These are phyloP conservation scores for Pseudobourletiella spinata DNA, from an alignment of 1,140 invertebrate genomes.

Conservation along the genomic window DNA sequence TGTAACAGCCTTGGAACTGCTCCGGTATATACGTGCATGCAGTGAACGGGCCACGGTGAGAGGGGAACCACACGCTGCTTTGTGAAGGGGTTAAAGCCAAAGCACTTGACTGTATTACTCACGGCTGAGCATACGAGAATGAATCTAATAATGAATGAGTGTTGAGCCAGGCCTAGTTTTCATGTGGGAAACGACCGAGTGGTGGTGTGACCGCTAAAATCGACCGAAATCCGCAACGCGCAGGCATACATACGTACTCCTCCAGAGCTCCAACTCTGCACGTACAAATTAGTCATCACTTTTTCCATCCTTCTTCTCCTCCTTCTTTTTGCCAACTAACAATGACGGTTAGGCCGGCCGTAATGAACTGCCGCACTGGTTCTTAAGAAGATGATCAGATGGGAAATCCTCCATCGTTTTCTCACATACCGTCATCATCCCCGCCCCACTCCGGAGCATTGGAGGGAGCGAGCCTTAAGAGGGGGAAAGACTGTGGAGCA, in stretches of 20 bases:
- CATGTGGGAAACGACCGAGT: constrained; percentile 2
- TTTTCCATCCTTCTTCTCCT: neutral
- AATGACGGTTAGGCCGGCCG: neutral
- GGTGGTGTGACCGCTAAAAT: neutral
- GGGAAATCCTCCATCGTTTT: neutral
- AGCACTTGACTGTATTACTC: constrained; percentile 1
- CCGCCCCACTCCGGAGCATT: neutral
- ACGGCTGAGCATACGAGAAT: neutral
- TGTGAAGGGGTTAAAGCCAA: constrained; percentile 2
- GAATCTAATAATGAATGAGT: constrained; percentile 2
- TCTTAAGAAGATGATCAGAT: neutral
- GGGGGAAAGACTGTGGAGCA: neutral
- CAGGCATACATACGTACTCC: neutral
- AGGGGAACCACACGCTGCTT: too few species aligned
- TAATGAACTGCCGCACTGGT: neutral
- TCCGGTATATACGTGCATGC: too few species aligned
- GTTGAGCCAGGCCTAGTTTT: neutral
- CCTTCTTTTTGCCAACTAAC: neutral
- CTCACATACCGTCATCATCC: too few species aligned
- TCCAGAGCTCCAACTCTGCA: neutral
- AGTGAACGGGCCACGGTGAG: too few species aligned
- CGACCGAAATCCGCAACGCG: too few species aligned
- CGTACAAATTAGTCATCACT: neutral
- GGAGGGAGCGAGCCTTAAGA: neutral
- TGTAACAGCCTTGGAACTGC: too few species aligned